Evolutionary conservation across 1,140 invertebrate species (phyloP).

Genomic region (Temnothorax longispinosus): DNA sequence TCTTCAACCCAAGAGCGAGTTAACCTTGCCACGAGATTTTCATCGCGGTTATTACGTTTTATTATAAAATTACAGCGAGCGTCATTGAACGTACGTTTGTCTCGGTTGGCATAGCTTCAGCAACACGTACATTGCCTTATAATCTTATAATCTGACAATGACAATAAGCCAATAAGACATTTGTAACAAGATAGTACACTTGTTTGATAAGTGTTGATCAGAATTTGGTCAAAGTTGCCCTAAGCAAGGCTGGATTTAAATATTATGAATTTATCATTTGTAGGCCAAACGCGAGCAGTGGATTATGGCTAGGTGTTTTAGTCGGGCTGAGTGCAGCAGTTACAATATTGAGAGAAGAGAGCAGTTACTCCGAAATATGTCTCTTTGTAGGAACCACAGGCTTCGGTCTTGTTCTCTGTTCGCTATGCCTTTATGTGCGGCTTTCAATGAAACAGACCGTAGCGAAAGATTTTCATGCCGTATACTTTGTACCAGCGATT

Average conservation of each 20-base stretch:
- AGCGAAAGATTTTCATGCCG: slow-evolving; percentile 83
- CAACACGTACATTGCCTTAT: too few relatives aligned
- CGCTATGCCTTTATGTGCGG: slow-evolving; percentile 80
- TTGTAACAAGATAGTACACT: neutral
- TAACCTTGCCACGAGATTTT: slow-evolving; percentile 57
- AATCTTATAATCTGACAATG: neutral
- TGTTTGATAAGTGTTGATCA: neutral
- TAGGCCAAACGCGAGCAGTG: slow-evolving; percentile 84
- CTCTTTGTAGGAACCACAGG: slow-evolving; percentile 80
- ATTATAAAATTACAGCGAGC: neutral
- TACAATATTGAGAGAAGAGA: slow-evolving; percentile 80
- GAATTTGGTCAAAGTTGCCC: neutral
- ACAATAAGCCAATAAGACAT: too few relatives aligned
- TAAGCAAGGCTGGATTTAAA: neutral
- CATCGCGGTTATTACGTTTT: neutral
- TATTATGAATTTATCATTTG: slow-evolving; percentile 76
- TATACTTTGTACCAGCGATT: slow-evolving; percentile 83
- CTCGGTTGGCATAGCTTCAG: too few relatives aligned
- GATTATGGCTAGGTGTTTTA: slow-evolving; percentile 87
- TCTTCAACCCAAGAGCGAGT: neutral
- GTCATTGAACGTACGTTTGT: neutral
- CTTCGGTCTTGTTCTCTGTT: slow-evolving; percentile 80
- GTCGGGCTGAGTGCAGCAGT: slow-evolving; percentile 84
- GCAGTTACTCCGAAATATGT: slow-evolving; percentile 83
- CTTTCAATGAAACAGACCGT: slow-evolving; percentile 78